Evolutionary conservation across 2,888 invertebrate genomes (phyloP).

Genomic region (Pediacus dermestoides): DNA sequence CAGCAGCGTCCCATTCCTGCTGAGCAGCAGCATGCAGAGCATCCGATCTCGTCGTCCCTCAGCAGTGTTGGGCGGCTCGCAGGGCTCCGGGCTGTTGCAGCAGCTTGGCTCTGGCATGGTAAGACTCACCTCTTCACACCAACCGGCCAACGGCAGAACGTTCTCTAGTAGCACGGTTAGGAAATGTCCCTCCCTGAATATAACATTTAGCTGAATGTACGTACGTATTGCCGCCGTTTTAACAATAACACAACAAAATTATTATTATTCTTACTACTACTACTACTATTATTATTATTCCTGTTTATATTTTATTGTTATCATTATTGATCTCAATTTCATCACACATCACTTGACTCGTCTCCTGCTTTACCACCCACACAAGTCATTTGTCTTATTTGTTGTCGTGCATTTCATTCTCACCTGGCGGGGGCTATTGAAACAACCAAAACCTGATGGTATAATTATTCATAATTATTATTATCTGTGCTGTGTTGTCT

Average conservation of each 20-base stretch:
- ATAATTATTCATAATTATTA: too few species aligned
- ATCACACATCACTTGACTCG: too few species aligned
- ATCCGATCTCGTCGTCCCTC: constrained; percentile 72
- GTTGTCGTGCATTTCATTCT: constrained; percentile 45
- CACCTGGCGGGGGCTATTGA: constrained; percentile 48
- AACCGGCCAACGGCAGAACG: constrained; percentile 53
- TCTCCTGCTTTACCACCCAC: too few species aligned
- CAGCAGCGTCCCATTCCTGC: constrained; percentile 81
- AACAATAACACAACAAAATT: constrained; percentile 32
- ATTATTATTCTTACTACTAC: constrained; percentile 43
- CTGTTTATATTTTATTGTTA: too few species aligned
- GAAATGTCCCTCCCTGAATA: constrained; percentile 75
- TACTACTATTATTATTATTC: constrained; percentile 34
- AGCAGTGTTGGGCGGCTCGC: constrained; percentile 67
- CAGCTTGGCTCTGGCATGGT: constrained; percentile 92
- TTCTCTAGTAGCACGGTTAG: constrained; percentile 60
- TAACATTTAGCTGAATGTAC: constrained; percentile 60
- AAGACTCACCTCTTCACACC: constrained; percentile 68
- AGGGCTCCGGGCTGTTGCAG: constrained; percentile 73
- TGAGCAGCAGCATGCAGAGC: constrained; percentile 75
- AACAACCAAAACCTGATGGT: too few species aligned
- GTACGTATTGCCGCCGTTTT: constrained; percentile 36
- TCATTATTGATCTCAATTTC: neutral
- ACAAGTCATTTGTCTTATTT: constrained; percentile 27
- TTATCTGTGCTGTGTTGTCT: too few species aligned